A percentile compares a stretch with the other conserved stretches of the same genome.
Evolutionary conservation across 2,113 vertebrate genomes (phyloP).

Genomic region (Crotalus viridis): DNA sequence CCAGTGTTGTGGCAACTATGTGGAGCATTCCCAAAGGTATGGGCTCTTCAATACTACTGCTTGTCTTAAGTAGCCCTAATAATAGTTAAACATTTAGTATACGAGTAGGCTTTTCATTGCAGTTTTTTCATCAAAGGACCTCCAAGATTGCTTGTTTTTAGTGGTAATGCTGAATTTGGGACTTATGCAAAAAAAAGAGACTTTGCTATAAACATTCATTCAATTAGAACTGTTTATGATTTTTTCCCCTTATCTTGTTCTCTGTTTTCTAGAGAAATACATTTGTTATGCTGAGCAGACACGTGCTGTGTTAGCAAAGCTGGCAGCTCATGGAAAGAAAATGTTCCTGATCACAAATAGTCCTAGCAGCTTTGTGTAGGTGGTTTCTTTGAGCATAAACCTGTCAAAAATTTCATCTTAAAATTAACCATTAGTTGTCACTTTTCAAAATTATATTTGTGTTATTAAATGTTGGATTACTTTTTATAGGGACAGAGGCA

Average conservation of each 20-base stretch:
- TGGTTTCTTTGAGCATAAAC: slow-evolving; percentile 20
- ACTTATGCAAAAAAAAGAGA: background rate
- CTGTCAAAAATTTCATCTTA: background rate
- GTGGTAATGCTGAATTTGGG: background rate
- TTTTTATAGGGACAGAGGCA: slow-evolving; percentile 85
- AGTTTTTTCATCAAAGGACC: background rate
- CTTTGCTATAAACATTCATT: background rate
- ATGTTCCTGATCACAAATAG: slow-evolving; percentile 99
- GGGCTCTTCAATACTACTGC: background rate
- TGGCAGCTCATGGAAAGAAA: slow-evolving; percentile 91
- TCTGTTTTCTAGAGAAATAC: slow-evolving; percentile 81
- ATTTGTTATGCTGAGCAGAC: slow-evolving; percentile 94
- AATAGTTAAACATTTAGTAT: background rate
- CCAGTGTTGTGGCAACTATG: background rate
- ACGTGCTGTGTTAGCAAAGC: slow-evolving; percentile 88
- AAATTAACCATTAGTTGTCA: background rate
- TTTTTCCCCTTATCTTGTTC: background rate
- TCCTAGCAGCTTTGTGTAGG: slow-evolving; percentile 98
- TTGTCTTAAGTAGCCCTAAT: background rate
- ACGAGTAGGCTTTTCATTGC: background rate
- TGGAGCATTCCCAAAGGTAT: background rate
- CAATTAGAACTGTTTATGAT: background rate
- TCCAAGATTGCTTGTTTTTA: background rate
- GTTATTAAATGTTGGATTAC: slow-evolving; percentile 9
- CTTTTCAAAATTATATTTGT: background rate